Evolutionary conservation across 2,113 vertebrate species (phyloP), one percentile per base, ranked within the genome.

Genomic region (Galemys pyrenaicus): DNA sequence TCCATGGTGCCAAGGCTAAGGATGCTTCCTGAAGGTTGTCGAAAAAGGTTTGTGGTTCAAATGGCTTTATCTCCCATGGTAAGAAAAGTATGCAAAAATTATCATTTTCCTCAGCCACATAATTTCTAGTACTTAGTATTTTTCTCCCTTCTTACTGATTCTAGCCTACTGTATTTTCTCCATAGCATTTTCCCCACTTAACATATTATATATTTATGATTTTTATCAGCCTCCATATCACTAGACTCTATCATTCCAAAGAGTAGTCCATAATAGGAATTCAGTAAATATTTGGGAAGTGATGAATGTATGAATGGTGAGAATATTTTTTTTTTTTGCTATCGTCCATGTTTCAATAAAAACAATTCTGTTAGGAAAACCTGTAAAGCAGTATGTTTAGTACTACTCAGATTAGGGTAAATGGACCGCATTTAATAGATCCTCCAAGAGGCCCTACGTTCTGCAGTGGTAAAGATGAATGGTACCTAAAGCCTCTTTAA

Each of bases 71-170:
- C 71, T 92, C 64, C 9, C 39, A 2, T 41, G 26, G 64, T 92
- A 51, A 28, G 2, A 71, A 94, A 85, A 68, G 13, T 5, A 32
- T 41, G 46, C 6, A 28, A 35, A 89, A 62, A 82, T n/a, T 9
- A 41, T 77, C 62, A 6, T 89, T 5, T 71, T 92, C 11, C 64
- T 96, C 54, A 88, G n/a, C 32, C 22, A 49, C 32, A 15, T 82
- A 73, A 77, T 88, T 92, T 94, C 56, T n/a, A 39, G 24, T 71
- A 37, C 89, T 75, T 80, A 58, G 10, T 30, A 32, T 83, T 90
- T 87, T 87, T 46, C 37, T 86, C 64, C 24, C 3, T 44, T 51
- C 15, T 80, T 46, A 70, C 26, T 88, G 30, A 70, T 10, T 83
- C 28, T 79, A 65, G 8, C 41, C 60, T 80, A 56, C 37, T 58